Evolutionary conservation across 1,140 invertebrate genomes (phyloP), one percentile per base, ranked within the genome.

Genomic region (Orchestia grillus): DNA sequence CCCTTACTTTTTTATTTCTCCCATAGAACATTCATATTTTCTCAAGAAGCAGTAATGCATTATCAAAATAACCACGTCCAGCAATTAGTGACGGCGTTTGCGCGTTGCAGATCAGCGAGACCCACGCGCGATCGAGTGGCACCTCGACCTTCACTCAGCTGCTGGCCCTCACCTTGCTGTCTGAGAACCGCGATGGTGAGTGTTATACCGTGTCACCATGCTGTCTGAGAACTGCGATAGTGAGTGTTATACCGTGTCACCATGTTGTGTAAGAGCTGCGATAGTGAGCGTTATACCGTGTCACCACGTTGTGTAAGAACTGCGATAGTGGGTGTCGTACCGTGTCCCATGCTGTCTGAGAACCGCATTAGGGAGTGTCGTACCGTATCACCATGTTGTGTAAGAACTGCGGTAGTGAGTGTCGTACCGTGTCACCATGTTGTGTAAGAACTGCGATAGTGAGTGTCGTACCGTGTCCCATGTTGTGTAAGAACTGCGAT

Each of bases 121-220:
- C 23, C 0, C 96, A 97, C 95, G 57, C 88, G 47, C 47, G n/a
- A 47, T 96, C 96, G 40, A 96, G 96, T 57, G 95, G 44, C 40
- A 42, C 95, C 28, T 94, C 95, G 43, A 91, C 95, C 57, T 42
- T 42, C 53, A 87, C 47, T 8, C 96, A 96, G 96, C 44, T 88
- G 40, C 53, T 96, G 28, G 90, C 96, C 15, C 96, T 97, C 44
- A 28, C 96, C 0, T 87, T 96, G 87, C 47, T 97, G n/a, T 47
- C 96, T 0, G 96, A 96, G 11, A 95, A 95, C 23, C 87, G 88
- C 0, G 44, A 96, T 87, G 95, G 96, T 97, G n/a, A 91, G 96
- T 36, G 4, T 41, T 36, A 15, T 90, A 42, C 62, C 47, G 47
- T 8, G 6, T 53, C 47, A 28, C 96, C 0, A 91, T 96, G 87